These are phyloP conservation scores for Diorhabda carinulata DNA, from an alignment of 1,140 invertebrate genomes.

Conservation along the genomic window DNA sequence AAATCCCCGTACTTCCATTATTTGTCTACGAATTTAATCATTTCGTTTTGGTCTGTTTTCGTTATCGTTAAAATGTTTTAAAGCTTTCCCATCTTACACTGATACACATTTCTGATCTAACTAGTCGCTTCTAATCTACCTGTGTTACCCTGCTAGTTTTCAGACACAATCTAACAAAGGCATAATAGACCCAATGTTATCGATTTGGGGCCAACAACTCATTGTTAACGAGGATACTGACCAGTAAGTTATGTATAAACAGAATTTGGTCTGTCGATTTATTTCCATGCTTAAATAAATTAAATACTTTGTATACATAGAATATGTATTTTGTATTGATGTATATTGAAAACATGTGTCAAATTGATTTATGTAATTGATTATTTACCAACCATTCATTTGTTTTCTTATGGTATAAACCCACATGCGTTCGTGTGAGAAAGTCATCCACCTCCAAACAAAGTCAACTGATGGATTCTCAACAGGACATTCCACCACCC, in stretches of 20 bases:
- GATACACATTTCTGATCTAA: conserved; percentile 16
- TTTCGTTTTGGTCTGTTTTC: no score
- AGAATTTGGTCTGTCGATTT: conserved; percentile 10
- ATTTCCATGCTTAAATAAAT: conserved; percentile 6
- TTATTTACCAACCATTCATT: no score
- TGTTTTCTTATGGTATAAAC: no score
- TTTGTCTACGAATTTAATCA: no score
- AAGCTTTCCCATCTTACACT: neutral
- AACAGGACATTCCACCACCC: no score
- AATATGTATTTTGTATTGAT: neutral
- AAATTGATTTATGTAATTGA: neutral
- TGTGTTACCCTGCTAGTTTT: conserved; percentile 67
- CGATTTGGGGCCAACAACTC: conserved; percentile 95
- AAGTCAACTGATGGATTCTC: no score
- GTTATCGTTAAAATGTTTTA: neutral
- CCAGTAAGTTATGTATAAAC: conserved; percentile 69
- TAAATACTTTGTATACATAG: conserved; percentile 1
- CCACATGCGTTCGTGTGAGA: no score
- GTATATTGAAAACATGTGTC: neutral
- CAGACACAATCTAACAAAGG: conserved; percentile 79
- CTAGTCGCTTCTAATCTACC: conserved; percentile 44
- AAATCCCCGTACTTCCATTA: no score
- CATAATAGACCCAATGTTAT: conserved; percentile 95
- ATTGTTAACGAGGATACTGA: conserved; percentile 93
- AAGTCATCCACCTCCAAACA: no score